A percentile compares a stretch with the other conserved stretches of the same genome.
phyloP scores from a whole-genome alignment of 2,113 vertebrate species.

The Pterophyllum scalare region DNA sequence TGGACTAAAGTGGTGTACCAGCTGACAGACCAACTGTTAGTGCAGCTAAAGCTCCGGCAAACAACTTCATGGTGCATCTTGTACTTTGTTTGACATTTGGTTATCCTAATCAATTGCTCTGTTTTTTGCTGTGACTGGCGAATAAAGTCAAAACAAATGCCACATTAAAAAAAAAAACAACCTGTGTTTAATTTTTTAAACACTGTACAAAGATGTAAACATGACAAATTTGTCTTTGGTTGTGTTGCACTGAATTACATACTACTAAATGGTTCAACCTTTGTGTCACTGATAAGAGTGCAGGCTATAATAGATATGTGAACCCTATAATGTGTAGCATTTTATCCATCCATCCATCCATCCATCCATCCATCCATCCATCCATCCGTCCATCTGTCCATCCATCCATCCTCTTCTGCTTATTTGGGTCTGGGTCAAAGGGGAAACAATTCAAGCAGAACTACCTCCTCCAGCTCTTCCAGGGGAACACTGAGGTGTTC shows the following conservation, averaged over 20 bases:
- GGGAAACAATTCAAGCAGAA: background rate
- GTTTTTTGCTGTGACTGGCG: background rate
- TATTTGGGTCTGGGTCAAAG: too few relatives aligned
- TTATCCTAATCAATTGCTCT: background rate
- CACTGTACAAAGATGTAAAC: background rate
- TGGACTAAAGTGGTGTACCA: background rate
- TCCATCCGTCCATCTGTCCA: too few relatives aligned
- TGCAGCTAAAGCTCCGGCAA: background rate
- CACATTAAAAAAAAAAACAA: background rate
- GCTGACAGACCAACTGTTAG: background rate
- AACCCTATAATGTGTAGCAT: background rate
- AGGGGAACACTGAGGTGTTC: background rate
- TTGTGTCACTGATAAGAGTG: background rate
- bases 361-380: too few relatives aligned
- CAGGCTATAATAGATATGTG: background rate
- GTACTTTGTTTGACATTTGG: background rate
- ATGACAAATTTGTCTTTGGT: background rate
- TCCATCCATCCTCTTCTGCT: background rate
- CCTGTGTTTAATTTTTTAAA: background rate
- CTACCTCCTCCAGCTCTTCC: background rate
- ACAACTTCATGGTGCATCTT: background rate
- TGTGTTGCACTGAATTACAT: background rate
- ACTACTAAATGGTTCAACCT: background rate
- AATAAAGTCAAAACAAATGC: background rate
- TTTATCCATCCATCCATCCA: background rate